Evolutionary conservation across 2,888 invertebrate genomes (phyloP), one percentile per base, ranked within the genome.

Genomic region (Drosophila borborema): DNA sequence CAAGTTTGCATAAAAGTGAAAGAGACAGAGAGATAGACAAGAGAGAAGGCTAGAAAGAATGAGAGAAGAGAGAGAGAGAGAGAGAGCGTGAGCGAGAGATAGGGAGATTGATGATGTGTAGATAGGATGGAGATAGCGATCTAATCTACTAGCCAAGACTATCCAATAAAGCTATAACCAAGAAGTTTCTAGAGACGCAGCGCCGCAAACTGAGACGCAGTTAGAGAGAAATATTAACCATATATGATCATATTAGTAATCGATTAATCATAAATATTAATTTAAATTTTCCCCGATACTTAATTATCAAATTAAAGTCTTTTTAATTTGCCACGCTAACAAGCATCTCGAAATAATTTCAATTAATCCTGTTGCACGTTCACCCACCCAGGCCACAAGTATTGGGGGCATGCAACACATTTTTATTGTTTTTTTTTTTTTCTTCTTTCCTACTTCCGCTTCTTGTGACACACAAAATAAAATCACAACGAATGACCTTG

Each of bases 401-500:
- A 3, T 54, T 38, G 36, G 53, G 41, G 41, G 43, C 41, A 58
- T 45, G 56, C 56, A 58, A 45, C 41, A 56, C 53, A 49, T 49
- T 54, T 53, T 38, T 53, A 40, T 55, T 28, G n/a, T 1, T 9
- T 5, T 28, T 38, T 23, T 48, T 48, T 40, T 60, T 18, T 28
- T 23, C 1, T 23, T 23, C 23, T 23, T 9, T 28, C 16, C 28
- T n/a, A 16, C 46, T 46, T 46, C 16, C 16, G 4, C n/a, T 36
- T 46, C 63, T 48, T 61, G 36, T 87, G 88, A 88, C 89, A 86
- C 89, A 86, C 72, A 88, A 82, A 91, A 91, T 83, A 86, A 91
- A 90, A 86, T 66, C 84, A 91, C 91, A 89, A 90, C 90, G 90
- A 91, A 90, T 85, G 91, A 91, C 91, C 92, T 91, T 91, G 92